Evolutionary conservation across 2,888 invertebrate species (phyloP), one percentile per base, ranked within the genome.

Genomic region (Polydrusus cervinus): DNA sequence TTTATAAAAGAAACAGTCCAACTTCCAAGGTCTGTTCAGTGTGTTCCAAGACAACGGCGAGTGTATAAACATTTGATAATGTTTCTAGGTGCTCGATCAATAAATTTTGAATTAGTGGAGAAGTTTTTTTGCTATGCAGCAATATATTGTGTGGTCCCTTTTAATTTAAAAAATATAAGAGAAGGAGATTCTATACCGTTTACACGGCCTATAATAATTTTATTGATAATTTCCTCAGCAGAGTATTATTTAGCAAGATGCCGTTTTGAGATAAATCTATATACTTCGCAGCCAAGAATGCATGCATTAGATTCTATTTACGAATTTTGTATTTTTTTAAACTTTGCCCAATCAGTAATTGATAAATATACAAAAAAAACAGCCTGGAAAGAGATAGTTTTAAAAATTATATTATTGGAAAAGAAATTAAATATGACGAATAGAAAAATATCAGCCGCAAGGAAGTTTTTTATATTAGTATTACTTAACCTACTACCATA

Each of bases 71-170:
- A 14, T 5, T 20, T 9, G 20, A 20, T 20, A 10, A 51, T 20
- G 51, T 20, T 20, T 18, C 20, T 3, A 9, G 10, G 11, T 20
- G 10, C 11, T 0, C 11, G 1, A 10, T 20, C 7, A 20, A 51
- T 51, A 9, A 51, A 51, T 13, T 51, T 51, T 11, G 0, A 51
- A 18, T 51, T 51, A 20, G 10, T 51, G 2, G 0, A 51, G 20
- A 9, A 3, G 10, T 51, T 51, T 18, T 51, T 51, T 51, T 10
- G 51, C 20, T 51, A 51, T 18, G 51, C 51, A 20, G 51, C 51
- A 1, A 11, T 51, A 51, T 51, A 51, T 18, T 20, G 18, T 51
- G 51, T 51, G 10, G 20, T 10, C 3, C 51, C 51, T 51, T 51
- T 11, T 9, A 51, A 20, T 10, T 10, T 49, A 5, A 11, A 3